Percentiles rank a stretch among this genome's conserved stretches.
Conservation (phyloP, 2,113 vertebrate genomes). For the Polypterus senegalus region DNA sequence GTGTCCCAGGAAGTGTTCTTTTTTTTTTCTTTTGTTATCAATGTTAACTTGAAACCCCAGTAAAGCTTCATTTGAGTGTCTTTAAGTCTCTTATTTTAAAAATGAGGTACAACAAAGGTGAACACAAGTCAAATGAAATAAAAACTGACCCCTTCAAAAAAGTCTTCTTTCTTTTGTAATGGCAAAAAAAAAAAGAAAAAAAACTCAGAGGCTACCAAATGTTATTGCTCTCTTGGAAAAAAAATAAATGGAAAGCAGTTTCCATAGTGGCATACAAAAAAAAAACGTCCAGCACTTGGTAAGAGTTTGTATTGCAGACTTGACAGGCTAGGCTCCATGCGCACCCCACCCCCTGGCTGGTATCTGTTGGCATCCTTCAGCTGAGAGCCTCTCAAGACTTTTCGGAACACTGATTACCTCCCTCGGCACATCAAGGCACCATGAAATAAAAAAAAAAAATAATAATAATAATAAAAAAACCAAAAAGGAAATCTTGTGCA, state of each 20-base stretch:
- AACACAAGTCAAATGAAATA: slow-evolving; percentile 5
- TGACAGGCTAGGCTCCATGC: slow-evolving; percentile 6
- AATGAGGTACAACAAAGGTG: slow-evolving; percentile 5
- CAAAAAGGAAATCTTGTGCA: no score
- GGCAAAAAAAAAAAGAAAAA: background rate
- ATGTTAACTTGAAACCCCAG: background rate
- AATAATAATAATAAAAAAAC: background rate
- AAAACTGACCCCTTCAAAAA: background rate
- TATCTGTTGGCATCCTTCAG: no score
- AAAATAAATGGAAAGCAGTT: slow-evolving; percentile 6
- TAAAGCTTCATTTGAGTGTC: background rate
- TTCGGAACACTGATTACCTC: slow-evolving; percentile 18
- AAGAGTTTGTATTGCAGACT: slow-evolving; percentile 21
- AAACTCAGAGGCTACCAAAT: background rate
- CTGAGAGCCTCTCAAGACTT: background rate
- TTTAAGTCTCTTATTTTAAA: slow-evolving; percentile 4
- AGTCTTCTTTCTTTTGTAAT: slow-evolving; percentile 25
- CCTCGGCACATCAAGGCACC: slow-evolving; percentile 27
- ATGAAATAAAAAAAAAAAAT: slow-evolving; percentile 13
- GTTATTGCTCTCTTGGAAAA: background rate
- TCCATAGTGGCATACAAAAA: background rate
- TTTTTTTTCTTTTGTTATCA: background rate
- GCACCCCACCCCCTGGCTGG: no score
- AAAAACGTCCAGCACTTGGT: background rate
- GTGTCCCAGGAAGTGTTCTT: background rate